Percentiles rank a stretch among this genome's conserved stretches.
phyloP scores from a whole-genome alignment of 2,113 vertebrate species.

The Amphiprion ocellaris region DNA sequence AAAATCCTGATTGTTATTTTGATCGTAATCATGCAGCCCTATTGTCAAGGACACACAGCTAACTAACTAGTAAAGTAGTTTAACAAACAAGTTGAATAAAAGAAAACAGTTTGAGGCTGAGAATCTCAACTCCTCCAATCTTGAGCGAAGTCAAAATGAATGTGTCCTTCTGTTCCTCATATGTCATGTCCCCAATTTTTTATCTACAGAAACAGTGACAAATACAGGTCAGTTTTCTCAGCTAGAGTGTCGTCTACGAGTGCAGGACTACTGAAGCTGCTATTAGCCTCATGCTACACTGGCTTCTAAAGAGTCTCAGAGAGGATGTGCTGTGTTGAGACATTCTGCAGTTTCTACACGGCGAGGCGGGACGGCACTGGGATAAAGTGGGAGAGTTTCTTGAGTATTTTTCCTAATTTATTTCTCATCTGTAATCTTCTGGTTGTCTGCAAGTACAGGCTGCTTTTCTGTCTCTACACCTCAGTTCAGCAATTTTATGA shows the following conservation, averaged over 20 bases:
- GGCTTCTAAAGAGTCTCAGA: neutral
- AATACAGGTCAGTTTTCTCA: conserved; percentile 55
- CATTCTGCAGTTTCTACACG: conserved; percentile 8
- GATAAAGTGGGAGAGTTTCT: neutral
- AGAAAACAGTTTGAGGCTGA: conserved; percentile 28
- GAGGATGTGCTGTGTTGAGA: neutral
- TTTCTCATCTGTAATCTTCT: no score
- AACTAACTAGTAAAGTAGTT: conserved; percentile 15
- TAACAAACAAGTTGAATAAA: neutral
- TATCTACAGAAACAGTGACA: conserved; percentile 83
- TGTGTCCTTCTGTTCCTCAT: conserved; percentile 68
- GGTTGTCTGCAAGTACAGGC: no score
- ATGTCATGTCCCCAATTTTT: conserved; percentile 75
- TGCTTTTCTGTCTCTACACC: no score
- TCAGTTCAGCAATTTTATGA: no score
- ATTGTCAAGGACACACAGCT: conserved; percentile 24
- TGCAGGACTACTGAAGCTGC: conserved; percentile 23
- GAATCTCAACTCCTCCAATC: conserved; percentile 35
- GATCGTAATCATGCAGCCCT: no score
- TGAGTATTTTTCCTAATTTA: neutral
- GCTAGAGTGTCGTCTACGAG: neutral
- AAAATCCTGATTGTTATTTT: no score
- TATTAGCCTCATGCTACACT: neutral
- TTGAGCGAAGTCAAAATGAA: conserved; percentile 41
- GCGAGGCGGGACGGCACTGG: neutral